Percentiles rank a stretch among this genome's conserved stretches.
phyloP scores from a whole-genome alignment of 2,797 vertebrate species.

The Aeoliscus strigatus region DNA sequence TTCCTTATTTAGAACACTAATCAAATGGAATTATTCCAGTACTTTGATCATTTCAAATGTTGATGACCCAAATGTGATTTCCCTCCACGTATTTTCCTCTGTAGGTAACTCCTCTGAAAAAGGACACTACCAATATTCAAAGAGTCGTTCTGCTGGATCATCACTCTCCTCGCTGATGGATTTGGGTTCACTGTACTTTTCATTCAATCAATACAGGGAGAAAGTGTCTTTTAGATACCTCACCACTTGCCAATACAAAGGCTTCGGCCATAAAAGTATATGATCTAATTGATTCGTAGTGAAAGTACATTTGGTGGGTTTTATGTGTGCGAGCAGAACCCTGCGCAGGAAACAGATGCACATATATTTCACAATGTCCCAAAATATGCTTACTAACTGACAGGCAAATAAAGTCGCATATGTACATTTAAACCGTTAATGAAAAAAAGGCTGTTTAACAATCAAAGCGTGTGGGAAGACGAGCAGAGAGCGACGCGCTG shows the following conservation, averaged over 20 bases:
- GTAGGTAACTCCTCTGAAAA: constrained; percentile 48
- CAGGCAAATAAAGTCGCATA: constrained; percentile 73
- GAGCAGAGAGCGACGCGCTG: constrained; percentile 44
- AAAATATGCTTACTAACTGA: constrained; percentile 70
- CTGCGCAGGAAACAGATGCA: constrained; percentile 68
- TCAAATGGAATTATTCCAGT: too few relatives aligned
- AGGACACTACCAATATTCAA: constrained; percentile 59
- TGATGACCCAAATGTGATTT: constrained; percentile 60
- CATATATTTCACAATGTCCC: constrained; percentile 68
- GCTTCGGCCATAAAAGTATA: constrained; percentile 61
- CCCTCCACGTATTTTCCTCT: constrained; percentile 34
- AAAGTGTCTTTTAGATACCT: constrained; percentile 57
- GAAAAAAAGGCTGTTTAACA: constrained; percentile 71
- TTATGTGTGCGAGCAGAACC: constrained; percentile 50
- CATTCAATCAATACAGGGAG: constrained; percentile 61
- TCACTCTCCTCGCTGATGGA: constrained; percentile 54
- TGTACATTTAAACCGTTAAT: constrained; percentile 75
- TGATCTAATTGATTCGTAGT: constrained; percentile 69
- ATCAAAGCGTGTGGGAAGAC: constrained; percentile 48
- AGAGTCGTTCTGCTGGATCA: constrained; percentile 65
- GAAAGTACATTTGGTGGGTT: constrained; percentile 59
- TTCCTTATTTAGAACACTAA: too few relatives aligned
- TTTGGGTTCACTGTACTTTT: constrained; percentile 65
- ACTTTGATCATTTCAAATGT: constrained; percentile 60
- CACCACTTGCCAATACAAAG: constrained; percentile 63